A percentile compares a stretch with the other conserved stretches of the same genome.
Conservation (phyloP, 2,797 vertebrate species). For the Esox lucius region DNA sequence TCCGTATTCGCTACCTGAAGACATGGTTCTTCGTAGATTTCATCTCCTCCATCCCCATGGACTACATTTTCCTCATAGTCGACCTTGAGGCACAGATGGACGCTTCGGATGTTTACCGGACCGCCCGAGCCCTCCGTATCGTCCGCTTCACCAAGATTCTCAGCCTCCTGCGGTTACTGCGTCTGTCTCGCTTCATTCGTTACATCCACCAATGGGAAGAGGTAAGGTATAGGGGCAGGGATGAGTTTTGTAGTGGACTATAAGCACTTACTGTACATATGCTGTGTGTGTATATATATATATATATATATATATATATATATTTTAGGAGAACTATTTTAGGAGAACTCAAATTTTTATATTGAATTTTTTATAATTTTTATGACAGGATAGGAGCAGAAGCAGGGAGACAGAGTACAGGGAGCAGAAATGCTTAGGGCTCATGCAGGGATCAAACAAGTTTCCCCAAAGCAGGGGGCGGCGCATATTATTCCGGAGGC, state of each 20-base stretch:
- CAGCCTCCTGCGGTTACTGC: constrained; percentile 87
- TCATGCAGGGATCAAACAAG: not conserved
- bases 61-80: constrained; percentile 95
- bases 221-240: constrained; percentile 68
- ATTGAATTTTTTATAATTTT: not conserved
- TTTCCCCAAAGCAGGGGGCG: not conserved
- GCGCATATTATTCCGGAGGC: not conserved
- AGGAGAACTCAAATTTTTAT: no score
- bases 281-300: not conserved
- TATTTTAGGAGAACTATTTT: no score
- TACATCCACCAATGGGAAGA: constrained; percentile 98
- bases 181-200: constrained; percentile 92
- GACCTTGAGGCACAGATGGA: constrained; percentile 85
- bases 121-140: constrained; percentile 90
- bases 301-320: not conserved
- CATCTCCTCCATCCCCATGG: constrained; percentile 94
- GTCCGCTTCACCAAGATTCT: constrained; percentile 97
- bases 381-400: not conserved
- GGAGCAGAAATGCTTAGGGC: no score
- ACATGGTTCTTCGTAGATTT: constrained; percentile 96
- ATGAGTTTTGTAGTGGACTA: not conserved
- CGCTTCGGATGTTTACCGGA: constrained; percentile 94
- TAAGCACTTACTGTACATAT: no score
- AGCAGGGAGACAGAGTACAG: not conserved
- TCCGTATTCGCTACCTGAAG: constrained; percentile 89